These are phyloP conservation scores for Diorhabda carinulata DNA, from an alignment of 1,140 invertebrate species.

Conservation along the genomic window DNA sequence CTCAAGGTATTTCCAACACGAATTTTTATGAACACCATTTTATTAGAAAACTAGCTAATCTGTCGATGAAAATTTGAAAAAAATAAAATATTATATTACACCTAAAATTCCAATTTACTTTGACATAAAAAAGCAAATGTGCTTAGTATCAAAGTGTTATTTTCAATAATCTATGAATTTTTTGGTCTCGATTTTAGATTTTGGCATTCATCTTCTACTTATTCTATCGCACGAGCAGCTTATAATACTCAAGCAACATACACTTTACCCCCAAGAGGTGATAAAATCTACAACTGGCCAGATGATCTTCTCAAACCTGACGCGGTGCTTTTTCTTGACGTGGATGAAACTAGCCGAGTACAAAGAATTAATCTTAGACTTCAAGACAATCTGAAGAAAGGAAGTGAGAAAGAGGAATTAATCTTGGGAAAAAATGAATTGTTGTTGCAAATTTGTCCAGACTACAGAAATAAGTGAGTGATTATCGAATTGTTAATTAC, in stretches of 20 bases:
- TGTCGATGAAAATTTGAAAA: too few relatives aligned
- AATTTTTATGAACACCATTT: too few relatives aligned
- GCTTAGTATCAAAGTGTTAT: too few relatives aligned
- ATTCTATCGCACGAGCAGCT: conserved; percentile 41
- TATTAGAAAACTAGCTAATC: too few relatives aligned
- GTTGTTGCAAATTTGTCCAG: not conserved
- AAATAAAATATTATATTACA: too few relatives aligned
- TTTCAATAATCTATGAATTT: too few relatives aligned
- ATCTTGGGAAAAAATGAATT: not conserved
- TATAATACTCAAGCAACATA: conserved; percentile 27
- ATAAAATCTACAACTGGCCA: conserved; percentile 44
- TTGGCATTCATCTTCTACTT: conserved; percentile 48
- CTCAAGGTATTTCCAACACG: too few relatives aligned
- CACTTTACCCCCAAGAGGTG: conserved; percentile 31
- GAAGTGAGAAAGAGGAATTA: conserved; percentile 11
- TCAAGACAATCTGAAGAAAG: not conserved
- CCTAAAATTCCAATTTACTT: too few relatives aligned
- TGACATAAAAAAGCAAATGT: too few relatives aligned
- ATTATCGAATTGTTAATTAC: too few relatives aligned
- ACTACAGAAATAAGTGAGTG: not conserved
- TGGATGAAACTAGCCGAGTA: conserved; percentile 30
- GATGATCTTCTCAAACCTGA: conserved; percentile 45
- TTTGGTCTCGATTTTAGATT: conserved; percentile 30
- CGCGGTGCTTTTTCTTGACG: conserved; percentile 32
- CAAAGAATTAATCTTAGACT: conserved; percentile 29